Evolutionary conservation across 1,140 invertebrate genomes (phyloP).

Genomic region (Trachymyrmex septentrionalis): DNA sequence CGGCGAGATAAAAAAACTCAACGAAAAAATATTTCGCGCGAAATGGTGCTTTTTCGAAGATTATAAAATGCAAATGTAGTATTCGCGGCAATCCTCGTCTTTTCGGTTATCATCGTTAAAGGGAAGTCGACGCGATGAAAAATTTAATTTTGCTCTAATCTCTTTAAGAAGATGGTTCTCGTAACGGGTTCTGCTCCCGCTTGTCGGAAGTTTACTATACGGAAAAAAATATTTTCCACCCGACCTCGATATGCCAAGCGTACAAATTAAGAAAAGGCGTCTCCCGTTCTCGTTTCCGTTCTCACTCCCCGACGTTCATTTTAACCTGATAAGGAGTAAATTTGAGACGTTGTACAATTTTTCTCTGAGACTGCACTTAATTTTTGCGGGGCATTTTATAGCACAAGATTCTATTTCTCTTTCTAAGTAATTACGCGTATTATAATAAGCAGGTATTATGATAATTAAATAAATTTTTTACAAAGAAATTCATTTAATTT

Average conservation of each 20-base stretch:
- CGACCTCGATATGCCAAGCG: conserved; percentile 35
- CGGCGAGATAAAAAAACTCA: background rate
- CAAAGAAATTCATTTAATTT: too few relatives aligned
- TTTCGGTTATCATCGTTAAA: conserved; percentile 43
- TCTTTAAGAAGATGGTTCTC: conserved; percentile 48
- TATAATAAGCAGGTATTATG: background rate
- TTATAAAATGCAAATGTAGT: conserved; percentile 45
- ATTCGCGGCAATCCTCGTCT: conserved; percentile 37
- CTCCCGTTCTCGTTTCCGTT: conserved; percentile 23
- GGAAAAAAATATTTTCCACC: conserved; percentile 55
- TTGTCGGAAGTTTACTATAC: conserved; percentile 34
- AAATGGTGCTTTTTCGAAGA: background rate
- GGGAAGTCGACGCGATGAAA: conserved; percentile 56
- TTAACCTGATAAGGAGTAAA: conserved; percentile 54
- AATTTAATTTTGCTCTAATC: conserved; percentile 70
- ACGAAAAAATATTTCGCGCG: conserved; percentile 1
- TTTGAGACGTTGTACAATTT: conserved; percentile 50
- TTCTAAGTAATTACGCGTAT: conserved; percentile 7
- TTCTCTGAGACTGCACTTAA: conserved; percentile 17
- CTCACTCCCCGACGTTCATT: conserved; percentile 2
- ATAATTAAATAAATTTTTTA: background rate
- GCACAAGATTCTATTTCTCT: background rate
- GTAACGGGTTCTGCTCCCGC: conserved; percentile 35
- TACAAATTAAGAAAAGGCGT: conserved; percentile 54
- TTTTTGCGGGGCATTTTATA: conserved; percentile 5